Conservation (phyloP, 2,113 vertebrate species). For the Abramis brama region DNA sequence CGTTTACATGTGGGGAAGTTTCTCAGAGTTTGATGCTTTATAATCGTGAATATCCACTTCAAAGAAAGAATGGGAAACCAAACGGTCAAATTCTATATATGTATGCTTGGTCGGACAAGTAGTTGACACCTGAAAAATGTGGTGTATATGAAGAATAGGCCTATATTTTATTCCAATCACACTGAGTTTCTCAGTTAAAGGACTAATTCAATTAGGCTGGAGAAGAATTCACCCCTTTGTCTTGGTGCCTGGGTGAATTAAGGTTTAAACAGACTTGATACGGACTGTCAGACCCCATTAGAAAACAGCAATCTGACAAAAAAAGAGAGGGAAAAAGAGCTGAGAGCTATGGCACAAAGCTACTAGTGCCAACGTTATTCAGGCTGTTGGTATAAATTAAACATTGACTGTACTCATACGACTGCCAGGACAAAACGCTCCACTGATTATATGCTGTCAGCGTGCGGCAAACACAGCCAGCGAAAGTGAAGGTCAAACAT, state of each 20-base stretch:
- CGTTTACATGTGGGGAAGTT: background rate
- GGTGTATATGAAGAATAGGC: background rate
- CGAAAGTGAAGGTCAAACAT: conserved; percentile 43
- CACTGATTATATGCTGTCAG: conserved; percentile 43
- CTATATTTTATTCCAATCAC: conserved; percentile 48
- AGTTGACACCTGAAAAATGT: conserved; percentile 44
- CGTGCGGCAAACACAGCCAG: background rate
- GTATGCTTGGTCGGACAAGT: background rate
- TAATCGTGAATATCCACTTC: background rate
- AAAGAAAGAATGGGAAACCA: background rate
- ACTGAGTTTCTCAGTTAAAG: conserved; percentile 64
- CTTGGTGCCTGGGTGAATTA: conserved; percentile 53
- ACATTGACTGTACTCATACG: conserved; percentile 27
- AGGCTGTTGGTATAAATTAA: conserved; percentile 42
- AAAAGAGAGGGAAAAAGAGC: conserved; percentile 28
- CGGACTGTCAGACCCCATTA: conserved; percentile 61
- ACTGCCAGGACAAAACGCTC: conserved; percentile 32
- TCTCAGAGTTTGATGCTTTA: background rate
- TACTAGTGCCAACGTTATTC: conserved; percentile 23
- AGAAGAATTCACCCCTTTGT: conserved; percentile 63
- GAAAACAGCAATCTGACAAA: conserved; percentile 36
- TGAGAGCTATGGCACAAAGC: conserved; percentile 21
- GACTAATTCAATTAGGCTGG: conserved; percentile 67
- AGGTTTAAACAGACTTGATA: conserved; percentile 50
- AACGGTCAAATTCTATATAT: background rate